A percentile compares a stretch with the other conserved stretches of the same genome.
These are phyloP conservation scores for Sebastes goodei DNA, from an alignment of 2,797 vertebrate species.

Conservation along the genomic window DNA sequence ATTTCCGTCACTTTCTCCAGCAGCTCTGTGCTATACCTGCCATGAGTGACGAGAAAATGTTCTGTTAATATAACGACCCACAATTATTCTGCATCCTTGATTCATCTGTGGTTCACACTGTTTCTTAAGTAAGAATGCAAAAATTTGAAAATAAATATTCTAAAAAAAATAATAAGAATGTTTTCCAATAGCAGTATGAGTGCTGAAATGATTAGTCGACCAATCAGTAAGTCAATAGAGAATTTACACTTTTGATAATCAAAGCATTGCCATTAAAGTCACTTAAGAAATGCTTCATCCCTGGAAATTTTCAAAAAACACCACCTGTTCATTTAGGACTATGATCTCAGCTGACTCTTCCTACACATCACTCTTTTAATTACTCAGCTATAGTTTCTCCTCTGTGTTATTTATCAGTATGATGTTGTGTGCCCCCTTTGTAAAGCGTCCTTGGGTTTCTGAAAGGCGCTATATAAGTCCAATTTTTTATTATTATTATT, in stretches of 20 bases:
- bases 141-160: no score
- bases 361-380: no score
- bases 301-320: no score
- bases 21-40: conserved; percentile 86
- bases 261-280: not conserved
- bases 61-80: not conserved
- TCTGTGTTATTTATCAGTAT: no score
- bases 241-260: not conserved
- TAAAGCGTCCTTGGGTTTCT: no score
- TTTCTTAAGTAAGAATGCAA: not conserved
- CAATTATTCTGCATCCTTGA: not conserved
- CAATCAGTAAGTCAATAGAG: not conserved
- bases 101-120: not conserved
- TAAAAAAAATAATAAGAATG: not conserved
- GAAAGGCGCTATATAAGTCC: no score
- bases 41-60: not conserved
- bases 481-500: no score
- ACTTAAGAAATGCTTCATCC: no score
- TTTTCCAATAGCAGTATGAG: not conserved
- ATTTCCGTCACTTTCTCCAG: conserved; percentile 88
- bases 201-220: not conserved
- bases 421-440: no score
- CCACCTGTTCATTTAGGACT: fast-evolving
- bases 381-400: no score
- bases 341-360: no score